Base-by-base conservation (phyloP, 1,140 invertebrate species). In the Atta texana region DNA sequence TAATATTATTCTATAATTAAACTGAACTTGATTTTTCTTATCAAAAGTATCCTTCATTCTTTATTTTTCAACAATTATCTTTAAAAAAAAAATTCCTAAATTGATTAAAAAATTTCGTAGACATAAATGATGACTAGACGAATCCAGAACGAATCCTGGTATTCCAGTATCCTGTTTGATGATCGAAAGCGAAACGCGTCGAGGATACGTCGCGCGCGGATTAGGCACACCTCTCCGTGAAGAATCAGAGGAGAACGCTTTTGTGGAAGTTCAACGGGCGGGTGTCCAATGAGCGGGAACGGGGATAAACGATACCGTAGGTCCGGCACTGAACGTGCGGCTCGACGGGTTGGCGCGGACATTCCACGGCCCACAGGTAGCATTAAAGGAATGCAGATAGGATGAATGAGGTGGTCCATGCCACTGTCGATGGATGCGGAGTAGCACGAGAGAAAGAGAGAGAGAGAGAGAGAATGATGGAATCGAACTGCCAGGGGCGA, bases 391-490 rank as follows among this genome's bases (percentile, higher is more conserved):
- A 94, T 94, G 94, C 92, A 94, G 94, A 94, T 94, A 91, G 93
- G 92, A 94, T 94, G 94, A 94, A 94, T 94, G 94, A 94, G 93
- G 93, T 93, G 92, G 93, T 93, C 92, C 93, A 89, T 90, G 92
- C 91, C 92, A 91, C 91, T 91, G 90, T 89, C 92, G 92, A 86
- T 91, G 82, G 90, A 91, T 87, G 88, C 85, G 66, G 77, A 91
- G 80, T 84, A 85, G 16, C 39, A 14, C 18, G 53, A 24, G 28
- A 68, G 28, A 75, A 77, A 87, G 80, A 85, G 81, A 90, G 61
- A 88, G 39, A 68, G 80, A 82, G 34, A 8, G 85, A 87, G 85
- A 82, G 51, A 5, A 77, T 78, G 39, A 74, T 16, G 61, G 68
- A 81, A 44, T 10, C 14, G 34, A 49, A 44, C 34, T 28, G 77